phyloP scores from a whole-genome alignment of 2,888 invertebrate genomes.

The Stenoptilia bipunctidactyla region DNA sequence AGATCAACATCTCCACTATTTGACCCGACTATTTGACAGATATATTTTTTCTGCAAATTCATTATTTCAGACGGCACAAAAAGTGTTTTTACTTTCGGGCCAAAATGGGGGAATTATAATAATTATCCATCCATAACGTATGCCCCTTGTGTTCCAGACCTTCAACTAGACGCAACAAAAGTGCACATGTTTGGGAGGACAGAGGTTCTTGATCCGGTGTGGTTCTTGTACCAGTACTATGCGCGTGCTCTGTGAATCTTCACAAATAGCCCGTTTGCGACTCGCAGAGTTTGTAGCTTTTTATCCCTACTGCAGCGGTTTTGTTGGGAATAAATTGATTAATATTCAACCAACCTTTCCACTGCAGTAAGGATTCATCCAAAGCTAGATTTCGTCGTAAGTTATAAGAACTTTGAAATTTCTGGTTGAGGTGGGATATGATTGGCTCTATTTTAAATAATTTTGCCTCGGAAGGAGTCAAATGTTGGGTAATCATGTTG shows the following conservation, averaged over 20 bases:
- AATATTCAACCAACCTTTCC: constrained; percentile 1
- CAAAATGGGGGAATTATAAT: constrained; percentile 1
- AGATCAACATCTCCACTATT: constrained; percentile 1
- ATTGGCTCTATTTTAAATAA: constrained; percentile 2
- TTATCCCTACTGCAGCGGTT: no score
- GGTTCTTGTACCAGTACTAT: no score
- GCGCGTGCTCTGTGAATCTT: no score
- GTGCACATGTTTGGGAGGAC: no score
- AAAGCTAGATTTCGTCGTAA: constrained; percentile 1
- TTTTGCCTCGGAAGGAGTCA: not conserved
- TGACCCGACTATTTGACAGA: constrained; percentile 1
- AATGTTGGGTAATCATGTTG: not conserved
- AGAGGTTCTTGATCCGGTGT: no score
- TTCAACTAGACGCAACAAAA: not conserved
- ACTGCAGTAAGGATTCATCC: constrained; percentile 3
- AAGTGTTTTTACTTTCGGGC: constrained; percentile 2
- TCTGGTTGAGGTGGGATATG: constrained; percentile 1
- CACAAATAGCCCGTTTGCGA: no score
- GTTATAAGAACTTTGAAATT: not conserved
- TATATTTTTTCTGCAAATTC: not conserved
- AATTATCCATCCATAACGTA: not conserved
- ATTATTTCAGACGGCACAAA: constrained; percentile 3
- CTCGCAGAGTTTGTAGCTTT: no score
- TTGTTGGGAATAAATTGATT: no score
- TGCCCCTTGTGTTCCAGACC: constrained; percentile 1